Conservation (phyloP, 1,140 invertebrate genomes). For the Dreissena polymorpha region DNA sequence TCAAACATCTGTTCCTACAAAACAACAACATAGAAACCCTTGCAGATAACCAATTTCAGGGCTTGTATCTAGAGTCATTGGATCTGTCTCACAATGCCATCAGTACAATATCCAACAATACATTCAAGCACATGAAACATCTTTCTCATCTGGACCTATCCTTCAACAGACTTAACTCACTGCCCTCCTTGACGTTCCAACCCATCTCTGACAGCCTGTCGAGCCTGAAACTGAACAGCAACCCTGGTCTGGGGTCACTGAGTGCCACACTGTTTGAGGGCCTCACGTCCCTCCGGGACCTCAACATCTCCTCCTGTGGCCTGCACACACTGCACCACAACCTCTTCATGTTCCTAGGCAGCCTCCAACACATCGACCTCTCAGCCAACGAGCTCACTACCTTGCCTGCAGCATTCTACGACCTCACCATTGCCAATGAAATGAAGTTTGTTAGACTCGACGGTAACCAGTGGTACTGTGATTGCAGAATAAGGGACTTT, state of each 20-base stretch:
- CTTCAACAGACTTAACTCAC: conserved; percentile 14
- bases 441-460: conserved; percentile 39
- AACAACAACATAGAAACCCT: conserved; percentile 29
- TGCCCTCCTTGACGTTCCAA: conserved; percentile 19
- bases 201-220: conserved; percentile 28
- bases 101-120: conserved; percentile 2
- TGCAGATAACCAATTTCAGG: conserved; percentile 33
- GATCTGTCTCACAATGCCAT: conserved; percentile 47
- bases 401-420: conserved; percentile 14
- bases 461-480: conserved; percentile 54
- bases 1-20: conserved; percentile 31
- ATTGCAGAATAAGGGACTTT: conserved; percentile 51
- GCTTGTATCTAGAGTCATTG: conserved; percentile 21
- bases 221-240: conserved; percentile 36
- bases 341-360: conserved; percentile 5
- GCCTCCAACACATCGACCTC: conserved; percentile 26
- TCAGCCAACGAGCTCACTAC: conserved; percentile 38
- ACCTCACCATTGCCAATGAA: not conserved
- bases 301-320: conserved; percentile 44
- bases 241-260: conserved; percentile 15
- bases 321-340: not conserved
- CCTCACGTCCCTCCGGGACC: conserved; percentile 12
- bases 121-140: conserved; percentile 23
- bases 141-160: conserved; percentile 42
- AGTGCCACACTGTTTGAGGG: conserved; percentile 21